phyloP scores from a whole-genome alignment of 2,888 invertebrate genomes.

The Pheosia gnoma region DNA sequence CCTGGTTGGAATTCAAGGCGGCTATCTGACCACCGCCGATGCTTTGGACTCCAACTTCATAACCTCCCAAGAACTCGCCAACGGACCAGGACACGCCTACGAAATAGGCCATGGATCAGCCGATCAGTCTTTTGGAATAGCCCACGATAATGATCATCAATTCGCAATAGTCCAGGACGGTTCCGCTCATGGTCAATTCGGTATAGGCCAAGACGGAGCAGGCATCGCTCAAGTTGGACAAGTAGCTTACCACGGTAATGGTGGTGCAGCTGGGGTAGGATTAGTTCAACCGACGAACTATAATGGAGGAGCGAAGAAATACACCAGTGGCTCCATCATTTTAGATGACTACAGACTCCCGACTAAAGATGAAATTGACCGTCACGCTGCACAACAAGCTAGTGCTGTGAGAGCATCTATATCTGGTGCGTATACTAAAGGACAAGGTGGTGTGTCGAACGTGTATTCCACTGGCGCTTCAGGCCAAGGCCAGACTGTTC shows the following conservation, averaged over 20 bases:
- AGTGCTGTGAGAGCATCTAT: conserved; percentile 28
- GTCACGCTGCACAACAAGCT: conserved; percentile 16
- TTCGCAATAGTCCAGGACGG: conserved; percentile 1
- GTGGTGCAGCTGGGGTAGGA: conserved; percentile 43
- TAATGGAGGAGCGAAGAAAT: conserved; percentile 57
- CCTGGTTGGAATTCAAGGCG: conserved; percentile 74
- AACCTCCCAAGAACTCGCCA: conserved; percentile 66
- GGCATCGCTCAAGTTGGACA: conserved; percentile 21
- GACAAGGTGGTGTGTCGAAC: conserved; percentile 5
- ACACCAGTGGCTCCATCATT: conserved; percentile 72
- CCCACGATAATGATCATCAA: neutral
- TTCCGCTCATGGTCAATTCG: conserved; percentile 21
- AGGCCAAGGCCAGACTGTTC: conserved; percentile 30
- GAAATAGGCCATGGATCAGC: conserved; percentile 36
- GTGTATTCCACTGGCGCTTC: conserved; percentile 11
- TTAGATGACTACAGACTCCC: conserved; percentile 75
- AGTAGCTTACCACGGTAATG: conserved; percentile 47
- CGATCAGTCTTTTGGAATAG: conserved; percentile 2
- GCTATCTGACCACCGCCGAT: conserved; percentile 63
- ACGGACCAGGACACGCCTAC: conserved; percentile 38
- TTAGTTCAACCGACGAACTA: conserved; percentile 66
- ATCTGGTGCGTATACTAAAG: conserved; percentile 23
- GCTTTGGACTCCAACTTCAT: conserved; percentile 71
- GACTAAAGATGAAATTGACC: conserved; percentile 41
- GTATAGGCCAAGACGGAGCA: neutral